phyloP scores from a whole-genome alignment of 2,113 vertebrate species.

The Corydoras maculifer region DNA sequence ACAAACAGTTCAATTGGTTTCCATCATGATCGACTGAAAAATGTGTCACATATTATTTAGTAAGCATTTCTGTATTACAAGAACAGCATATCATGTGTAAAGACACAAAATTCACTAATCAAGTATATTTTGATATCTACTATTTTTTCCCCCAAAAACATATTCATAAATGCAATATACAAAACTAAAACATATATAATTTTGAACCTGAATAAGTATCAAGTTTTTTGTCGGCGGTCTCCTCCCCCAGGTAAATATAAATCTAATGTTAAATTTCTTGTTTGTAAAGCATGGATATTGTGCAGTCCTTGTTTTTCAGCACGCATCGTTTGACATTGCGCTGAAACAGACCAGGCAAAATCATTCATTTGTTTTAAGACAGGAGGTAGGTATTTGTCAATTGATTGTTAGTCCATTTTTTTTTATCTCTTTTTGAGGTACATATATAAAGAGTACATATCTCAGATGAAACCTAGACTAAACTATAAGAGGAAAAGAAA shows the following conservation, averaged over 20 bases:
- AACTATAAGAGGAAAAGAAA: constrained; percentile 19
- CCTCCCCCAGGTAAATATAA: constrained; percentile 61
- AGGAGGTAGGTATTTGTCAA: constrained; percentile 92
- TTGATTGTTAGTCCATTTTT: constrained; percentile 73
- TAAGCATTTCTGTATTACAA: too few relatives aligned
- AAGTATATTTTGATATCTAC: too few relatives aligned
- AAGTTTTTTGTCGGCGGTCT: constrained; percentile 73
- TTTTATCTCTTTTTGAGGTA: constrained; percentile 75
- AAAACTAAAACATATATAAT: constrained; percentile 75
- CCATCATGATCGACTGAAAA: too few relatives aligned
- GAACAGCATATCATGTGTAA: too few relatives aligned
- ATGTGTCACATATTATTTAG: too few relatives aligned
- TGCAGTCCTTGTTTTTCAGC: constrained; percentile 70
- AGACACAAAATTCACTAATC: too few relatives aligned
- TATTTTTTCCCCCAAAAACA: constrained; percentile 37
- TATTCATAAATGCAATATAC: constrained; percentile 86
- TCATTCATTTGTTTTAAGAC: constrained; percentile 70
- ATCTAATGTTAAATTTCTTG: constrained; percentile 63
- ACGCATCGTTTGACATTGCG: constrained; percentile 56
- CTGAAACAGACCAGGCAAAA: constrained; percentile 65
- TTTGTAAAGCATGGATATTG: constrained; percentile 66
- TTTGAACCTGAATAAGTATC: constrained; percentile 84
- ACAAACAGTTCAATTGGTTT: too few relatives aligned
- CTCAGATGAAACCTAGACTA: constrained; percentile 46
- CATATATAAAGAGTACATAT: constrained; percentile 76